Conservation (phyloP, 2,113 vertebrate species). For the Sphaerodactylus townsendi region DNA sequence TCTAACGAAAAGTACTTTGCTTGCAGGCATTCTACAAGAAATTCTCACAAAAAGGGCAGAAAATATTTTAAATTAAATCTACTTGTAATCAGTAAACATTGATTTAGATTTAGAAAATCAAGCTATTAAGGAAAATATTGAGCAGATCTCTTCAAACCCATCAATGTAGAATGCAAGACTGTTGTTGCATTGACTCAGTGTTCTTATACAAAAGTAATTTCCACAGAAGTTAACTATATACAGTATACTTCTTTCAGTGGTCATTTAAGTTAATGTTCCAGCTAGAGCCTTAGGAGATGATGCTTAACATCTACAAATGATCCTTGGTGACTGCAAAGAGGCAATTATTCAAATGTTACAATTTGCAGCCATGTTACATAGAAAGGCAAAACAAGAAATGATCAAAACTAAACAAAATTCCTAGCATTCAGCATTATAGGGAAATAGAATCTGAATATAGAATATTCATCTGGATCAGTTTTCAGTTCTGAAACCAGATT, state of each 20-base stretch:
- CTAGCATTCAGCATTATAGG: neutral
- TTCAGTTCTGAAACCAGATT: neutral
- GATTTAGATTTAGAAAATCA: neutral
- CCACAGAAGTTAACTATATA: neutral
- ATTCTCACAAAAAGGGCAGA: neutral
- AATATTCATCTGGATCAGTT: neutral
- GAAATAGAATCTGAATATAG: neutral
- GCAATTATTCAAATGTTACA: neutral
- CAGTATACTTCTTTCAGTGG: neutral
- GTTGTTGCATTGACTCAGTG: neutral
- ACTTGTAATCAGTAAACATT: neutral
- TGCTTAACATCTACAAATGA: neutral
- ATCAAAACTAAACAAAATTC: neutral
- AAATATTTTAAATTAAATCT: neutral
- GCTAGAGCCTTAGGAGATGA: neutral
- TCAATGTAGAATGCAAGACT: neutral
- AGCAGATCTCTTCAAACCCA: neutral
- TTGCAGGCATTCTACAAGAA: neutral
- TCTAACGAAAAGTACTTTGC: neutral
- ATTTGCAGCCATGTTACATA: neutral
- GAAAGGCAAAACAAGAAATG: neutral
- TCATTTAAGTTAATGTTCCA: neutral
- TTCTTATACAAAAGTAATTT: neutral
- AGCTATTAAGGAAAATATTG: neutral
- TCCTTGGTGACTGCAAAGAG: neutral